A percentile compares a stretch with the other conserved stretches of the same genome.
phyloP scores from a whole-genome alignment of 2,797 vertebrate species.

The Arremon brunneinucha region DNA sequence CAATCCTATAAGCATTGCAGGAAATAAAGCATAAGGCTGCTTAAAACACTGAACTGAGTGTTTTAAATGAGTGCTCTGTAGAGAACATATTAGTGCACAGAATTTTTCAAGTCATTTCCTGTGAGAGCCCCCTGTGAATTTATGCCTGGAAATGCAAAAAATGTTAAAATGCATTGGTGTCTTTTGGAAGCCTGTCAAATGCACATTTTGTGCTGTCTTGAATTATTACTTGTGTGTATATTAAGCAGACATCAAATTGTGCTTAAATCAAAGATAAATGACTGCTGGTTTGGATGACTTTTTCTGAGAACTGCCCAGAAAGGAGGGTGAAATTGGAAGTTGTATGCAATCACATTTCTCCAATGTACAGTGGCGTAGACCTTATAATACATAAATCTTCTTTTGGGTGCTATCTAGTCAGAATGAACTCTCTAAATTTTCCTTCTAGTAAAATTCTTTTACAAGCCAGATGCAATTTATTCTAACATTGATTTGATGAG shows the following conservation, averaged over 20 bases:
- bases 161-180: neutral
- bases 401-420: neutral
- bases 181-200: constrained; percentile 32
- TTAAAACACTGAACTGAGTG: neutral
- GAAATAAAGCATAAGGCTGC: neutral
- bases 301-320: constrained; percentile 22
- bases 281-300: neutral
- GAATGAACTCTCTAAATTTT: neutral
- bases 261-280: constrained; percentile 41
- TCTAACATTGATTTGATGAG: neutral
- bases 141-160: constrained; percentile 22
- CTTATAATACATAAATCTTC: neutral
- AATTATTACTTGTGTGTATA: constrained; percentile 21
- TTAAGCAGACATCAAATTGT: constrained; percentile 37
- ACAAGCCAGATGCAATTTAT: neutral
- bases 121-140: neutral
- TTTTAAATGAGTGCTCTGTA: neutral
- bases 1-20: neutral
- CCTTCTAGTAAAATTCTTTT: neutral
- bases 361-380: neutral
- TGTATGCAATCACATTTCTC: neutral
- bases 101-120: neutral
- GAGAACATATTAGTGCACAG: neutral
- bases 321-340: neutral
- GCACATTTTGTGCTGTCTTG: neutral